phyloP scores from a whole-genome alignment of 2,797 vertebrate species.

The Phaenicophaeus curvirostris region DNA sequence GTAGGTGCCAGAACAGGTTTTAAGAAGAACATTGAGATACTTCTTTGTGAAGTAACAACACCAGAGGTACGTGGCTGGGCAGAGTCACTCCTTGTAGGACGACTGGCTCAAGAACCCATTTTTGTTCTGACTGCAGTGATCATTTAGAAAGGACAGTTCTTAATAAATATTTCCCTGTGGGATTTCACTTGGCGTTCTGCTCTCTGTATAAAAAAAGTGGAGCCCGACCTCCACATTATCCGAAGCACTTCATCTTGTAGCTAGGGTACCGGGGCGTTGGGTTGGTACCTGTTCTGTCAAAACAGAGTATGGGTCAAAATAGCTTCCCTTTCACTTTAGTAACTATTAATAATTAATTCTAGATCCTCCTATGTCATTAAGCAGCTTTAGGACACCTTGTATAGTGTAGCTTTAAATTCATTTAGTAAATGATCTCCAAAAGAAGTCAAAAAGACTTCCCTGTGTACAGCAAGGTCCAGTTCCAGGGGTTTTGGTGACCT shows the following conservation, averaged over 20 bases:
- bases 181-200: background rate
- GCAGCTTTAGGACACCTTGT: conserved; percentile 29
- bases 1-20: background rate
- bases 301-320: conserved; percentile 35
- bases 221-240: background rate
- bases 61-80: background rate
- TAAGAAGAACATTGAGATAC: background rate
- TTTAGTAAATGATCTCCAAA: conserved; percentile 1
- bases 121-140: background rate
- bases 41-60: background rate
- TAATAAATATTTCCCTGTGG: conserved; percentile 28
- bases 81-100: background rate
- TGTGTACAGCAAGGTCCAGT: background rate
- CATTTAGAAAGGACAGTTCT: background rate
- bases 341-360: conserved; percentile 58
- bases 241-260: background rate
- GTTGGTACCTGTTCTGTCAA: conserved; percentile 8
- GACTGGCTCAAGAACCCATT: background rate
- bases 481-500: conserved; percentile 2
- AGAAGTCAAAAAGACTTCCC: background rate
- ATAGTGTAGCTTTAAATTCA: background rate
- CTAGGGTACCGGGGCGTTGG: background rate
- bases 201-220: background rate
- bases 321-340: conserved; percentile 44
- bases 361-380: background rate